A percentile compares a stretch with the other conserved stretches of the same genome.
phyloP scores from a whole-genome alignment of 2,113 vertebrate genomes.

The Halichoeres trimaculatus region DNA sequence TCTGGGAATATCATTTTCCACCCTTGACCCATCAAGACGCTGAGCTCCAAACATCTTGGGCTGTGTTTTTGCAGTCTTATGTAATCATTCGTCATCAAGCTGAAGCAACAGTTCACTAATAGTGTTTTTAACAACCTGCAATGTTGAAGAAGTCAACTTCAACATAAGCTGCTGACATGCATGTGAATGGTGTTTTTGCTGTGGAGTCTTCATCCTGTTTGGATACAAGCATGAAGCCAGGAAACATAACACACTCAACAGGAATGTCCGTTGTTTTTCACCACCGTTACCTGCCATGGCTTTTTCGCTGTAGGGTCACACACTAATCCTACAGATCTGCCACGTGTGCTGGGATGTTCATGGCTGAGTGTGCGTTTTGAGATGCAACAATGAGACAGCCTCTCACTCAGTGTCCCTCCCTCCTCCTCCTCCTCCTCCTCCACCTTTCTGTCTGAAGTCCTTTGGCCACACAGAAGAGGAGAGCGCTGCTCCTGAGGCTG shows the following conservation, averaged over 20 bases:
- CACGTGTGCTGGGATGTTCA: slow-evolving; percentile 44
- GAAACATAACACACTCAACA: slow-evolving; percentile 60
- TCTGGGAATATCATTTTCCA: slow-evolving; percentile 6
- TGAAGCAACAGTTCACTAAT: slow-evolving; percentile 19
- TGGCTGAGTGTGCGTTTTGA: slow-evolving; percentile 52
- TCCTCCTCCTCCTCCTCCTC: too few species aligned
- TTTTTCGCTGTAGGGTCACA: slow-evolving; percentile 57
- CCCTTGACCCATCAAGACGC: background rate
- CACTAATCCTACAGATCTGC: slow-evolving; percentile 68
- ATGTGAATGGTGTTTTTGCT: slow-evolving; percentile 52
- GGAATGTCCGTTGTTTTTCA: slow-evolving; percentile 67
- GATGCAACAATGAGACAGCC: slow-evolving; percentile 55
- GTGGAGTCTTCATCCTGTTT: slow-evolving; percentile 60
- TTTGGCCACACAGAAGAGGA: slow-evolving; percentile 83
- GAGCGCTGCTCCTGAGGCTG: slow-evolving; percentile 68
- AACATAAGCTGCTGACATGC: slow-evolving; percentile 40
- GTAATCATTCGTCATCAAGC: slow-evolving; percentile 4
- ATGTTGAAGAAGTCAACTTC: slow-evolving; percentile 24
- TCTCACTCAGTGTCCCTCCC: slow-evolving; percentile 78
- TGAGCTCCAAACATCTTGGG: background rate
- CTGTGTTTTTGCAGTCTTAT: slow-evolving; percentile 2
- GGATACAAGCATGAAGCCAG: slow-evolving; percentile 63
- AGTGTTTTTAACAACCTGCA: slow-evolving; percentile 36
- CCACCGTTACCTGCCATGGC: slow-evolving; percentile 53
- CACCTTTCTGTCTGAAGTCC: slow-evolving; percentile 86